Evolutionary conservation across 1,140 invertebrate genomes (phyloP), one percentile per base, ranked within the genome.

Genomic region (Anadara kagoshimensis): DNA sequence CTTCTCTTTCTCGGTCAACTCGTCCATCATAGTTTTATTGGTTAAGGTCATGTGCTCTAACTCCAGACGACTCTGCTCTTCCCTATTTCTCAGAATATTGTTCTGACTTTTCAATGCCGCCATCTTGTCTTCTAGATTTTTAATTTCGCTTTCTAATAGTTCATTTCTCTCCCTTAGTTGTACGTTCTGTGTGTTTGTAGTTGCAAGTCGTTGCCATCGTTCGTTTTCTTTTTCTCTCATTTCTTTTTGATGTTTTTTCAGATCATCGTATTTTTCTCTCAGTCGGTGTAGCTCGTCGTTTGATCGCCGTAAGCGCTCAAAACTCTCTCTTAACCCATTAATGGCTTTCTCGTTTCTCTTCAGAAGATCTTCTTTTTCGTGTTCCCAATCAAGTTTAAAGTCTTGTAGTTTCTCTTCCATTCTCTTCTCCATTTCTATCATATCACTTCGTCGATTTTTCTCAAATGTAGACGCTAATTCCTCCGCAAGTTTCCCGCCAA

Each of bases 171-270:
- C 54, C 24, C 53, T 64, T 58, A 75, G 24, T 41, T 58, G 61
- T 8, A 61, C 44, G 57, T 65, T 75, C 26, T 75, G 67, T 14
- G 61, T 49, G 59, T 75, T 75, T 5, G 62, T 16, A 20, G 69
- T 61, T 26, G 73, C 64, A 12, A 75, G 62, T 53, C 62, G 57
- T 26, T 75, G 59, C 73, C 73, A 75, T 58, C 73, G 43, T 36
- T 75, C 73, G 20, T 64, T 75, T 41, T 75, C 73, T 51, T 66
- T 69, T 51, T 70, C 73, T 49, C 73, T 56, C n/a, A 75, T 51
- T 26, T 75, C 67, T 16, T 69, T 69, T 29, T 75, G 73, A 7
- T 26, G 44, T 44, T 53, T 8, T 61, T 75, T 75, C 7, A 75
- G 66, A 29, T 75, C 24, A 0, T 69, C 73, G 45, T 75, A 75